Percentiles rank a stretch among this genome's conserved stretches.
Conservation (phyloP, 2,797 vertebrate genomes). For the Graptemys geographica region DNA sequence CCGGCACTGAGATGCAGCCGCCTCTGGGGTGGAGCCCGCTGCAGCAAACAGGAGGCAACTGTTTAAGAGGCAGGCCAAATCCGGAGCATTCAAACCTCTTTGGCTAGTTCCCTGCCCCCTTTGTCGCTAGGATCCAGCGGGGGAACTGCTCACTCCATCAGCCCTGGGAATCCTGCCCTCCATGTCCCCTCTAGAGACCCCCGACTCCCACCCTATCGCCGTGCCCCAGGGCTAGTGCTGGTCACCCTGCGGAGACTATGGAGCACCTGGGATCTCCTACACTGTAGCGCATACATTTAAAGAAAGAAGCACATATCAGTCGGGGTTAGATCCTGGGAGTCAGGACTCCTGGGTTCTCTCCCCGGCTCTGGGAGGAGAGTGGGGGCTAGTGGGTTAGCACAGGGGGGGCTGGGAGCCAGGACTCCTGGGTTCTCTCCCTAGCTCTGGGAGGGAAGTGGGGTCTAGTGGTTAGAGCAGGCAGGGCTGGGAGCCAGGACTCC, state of each 20-base stretch:
- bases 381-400: no score
- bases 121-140: background rate
- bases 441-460: no score
- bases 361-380: no score
- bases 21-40: background rate
- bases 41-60: background rate
- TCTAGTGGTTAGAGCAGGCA: no score
- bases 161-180: background rate
- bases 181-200: background rate
- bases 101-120: background rate
- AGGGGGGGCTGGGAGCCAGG: no score
- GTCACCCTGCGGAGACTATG: no score
- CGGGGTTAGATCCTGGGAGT: background rate
- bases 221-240: background rate
- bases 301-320: no score
- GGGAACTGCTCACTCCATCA: no score
- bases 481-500: no score
- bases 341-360: no score
- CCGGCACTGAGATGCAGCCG: background rate
- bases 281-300: background rate
- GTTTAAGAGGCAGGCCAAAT: background rate
- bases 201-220: fast-evolving
- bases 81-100: background rate
- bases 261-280: background rate
- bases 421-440: no score